Evolutionary conservation across 37 sponge, comb jelly and placozoan genomes (phyloP).

Genomic region (Cladorhizidae sp.): DNA sequence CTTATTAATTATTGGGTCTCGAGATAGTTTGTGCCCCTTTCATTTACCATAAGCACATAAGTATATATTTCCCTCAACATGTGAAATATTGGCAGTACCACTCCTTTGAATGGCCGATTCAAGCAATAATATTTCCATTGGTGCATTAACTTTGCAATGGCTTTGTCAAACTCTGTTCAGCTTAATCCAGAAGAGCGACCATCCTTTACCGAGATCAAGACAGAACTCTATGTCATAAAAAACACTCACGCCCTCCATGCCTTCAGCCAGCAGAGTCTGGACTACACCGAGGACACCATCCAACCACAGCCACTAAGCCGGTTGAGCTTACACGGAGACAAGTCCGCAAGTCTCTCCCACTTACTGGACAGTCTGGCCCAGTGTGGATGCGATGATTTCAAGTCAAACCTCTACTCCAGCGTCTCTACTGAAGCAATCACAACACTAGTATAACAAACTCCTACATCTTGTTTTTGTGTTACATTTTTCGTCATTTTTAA

Average conservation of each 20-base stretch:
- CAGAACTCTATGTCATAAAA: slow-evolving; percentile 1
- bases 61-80: too few relatives aligned
- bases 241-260: background rate
- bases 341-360: background rate
- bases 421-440: background rate
- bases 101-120: too few relatives aligned
- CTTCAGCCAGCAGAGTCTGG: background rate
- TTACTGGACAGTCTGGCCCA: background rate
- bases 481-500: background rate
- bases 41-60: too few relatives aligned
- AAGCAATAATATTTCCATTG: too few relatives aligned
- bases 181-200: slow-evolving; percentile 56
- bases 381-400: background rate
- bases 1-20: too few relatives aligned
- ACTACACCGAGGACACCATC: background rate
- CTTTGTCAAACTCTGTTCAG: slow-evolving; percentile 36
- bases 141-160: too few relatives aligned
- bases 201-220: slow-evolving; percentile 31
- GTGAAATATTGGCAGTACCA: too few relatives aligned
- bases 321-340: slow-evolving; percentile 7
- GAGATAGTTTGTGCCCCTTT: too few relatives aligned
- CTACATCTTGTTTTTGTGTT: background rate
- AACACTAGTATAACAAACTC: background rate
- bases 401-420: background rate
- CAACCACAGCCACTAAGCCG: slow-evolving; percentile 12